Percentiles rank a stretch among this genome's conserved stretches.
These are phyloP conservation scores for Adelognathus sp. DNA, from an alignment of 2,888 invertebrate species.

Conservation along the genomic window DNA sequence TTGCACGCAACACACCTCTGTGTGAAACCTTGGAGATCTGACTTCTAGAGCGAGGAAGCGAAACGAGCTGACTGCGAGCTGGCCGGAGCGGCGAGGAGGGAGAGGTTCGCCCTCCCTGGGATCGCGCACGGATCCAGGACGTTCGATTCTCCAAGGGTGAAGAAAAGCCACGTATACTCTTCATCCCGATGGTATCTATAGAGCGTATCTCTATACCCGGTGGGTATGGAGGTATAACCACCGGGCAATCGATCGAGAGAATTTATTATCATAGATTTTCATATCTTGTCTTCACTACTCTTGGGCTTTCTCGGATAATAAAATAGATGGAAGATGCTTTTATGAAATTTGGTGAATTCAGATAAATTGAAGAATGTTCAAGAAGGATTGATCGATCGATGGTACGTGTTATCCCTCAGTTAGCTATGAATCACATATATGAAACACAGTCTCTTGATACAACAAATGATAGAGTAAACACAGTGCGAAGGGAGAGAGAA, in stretches of 20 bases:
- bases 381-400: no score
- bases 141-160: conserved; percentile 21
- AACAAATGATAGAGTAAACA: no score
- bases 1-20: conserved; percentile 80
- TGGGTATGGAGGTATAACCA: neutral
- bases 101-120: conserved; percentile 26
- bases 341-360: no score
- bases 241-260: no score
- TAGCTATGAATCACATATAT: no score
- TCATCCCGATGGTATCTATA: neutral
- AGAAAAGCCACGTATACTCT: neutral
- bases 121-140: conserved; percentile 29
- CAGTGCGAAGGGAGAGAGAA: no score
- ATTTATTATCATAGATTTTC: neutral
- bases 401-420: no score
- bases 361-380: no score
- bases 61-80: conserved; percentile 61
- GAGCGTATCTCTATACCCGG: neutral
- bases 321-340: no score
- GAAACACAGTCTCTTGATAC: no score
- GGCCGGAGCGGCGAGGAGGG: neutral
- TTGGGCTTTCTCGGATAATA: neutral
- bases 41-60: conserved; percentile 67
- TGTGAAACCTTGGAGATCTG: conserved; percentile 81
- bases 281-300: neutral